phyloP scores from a whole-genome alignment of 2,113 vertebrate genomes.

The Solea senegalensis region DNA sequence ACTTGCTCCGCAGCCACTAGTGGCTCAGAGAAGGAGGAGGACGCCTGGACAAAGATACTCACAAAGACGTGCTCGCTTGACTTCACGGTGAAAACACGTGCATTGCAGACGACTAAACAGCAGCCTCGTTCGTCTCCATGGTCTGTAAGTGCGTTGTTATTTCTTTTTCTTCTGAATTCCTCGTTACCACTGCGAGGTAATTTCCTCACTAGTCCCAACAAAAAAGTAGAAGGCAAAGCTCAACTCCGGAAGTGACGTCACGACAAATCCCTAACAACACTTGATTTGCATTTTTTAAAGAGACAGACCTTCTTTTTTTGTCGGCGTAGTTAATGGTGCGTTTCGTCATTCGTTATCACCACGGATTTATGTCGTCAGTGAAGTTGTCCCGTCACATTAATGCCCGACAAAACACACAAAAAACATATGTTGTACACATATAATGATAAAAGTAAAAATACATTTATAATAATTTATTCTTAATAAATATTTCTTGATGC shows the following conservation, averaged over 20 bases:
- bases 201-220: slow-evolving; percentile 65
- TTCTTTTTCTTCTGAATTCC: not conserved
- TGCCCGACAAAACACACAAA: no score
- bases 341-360: not conserved
- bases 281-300: slow-evolving; percentile 80
- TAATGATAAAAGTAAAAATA: no score
- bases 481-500: no score
- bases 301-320: slow-evolving; percentile 15
- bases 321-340: not conserved
- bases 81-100: slow-evolving; percentile 46
- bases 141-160: not conserved
- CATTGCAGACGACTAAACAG: slow-evolving; percentile 47
- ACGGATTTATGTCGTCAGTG: no score
- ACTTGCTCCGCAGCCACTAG: slow-evolving; percentile 74
- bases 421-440: no score
- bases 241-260: slow-evolving; percentile 79
- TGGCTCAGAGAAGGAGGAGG: slow-evolving; percentile 36
- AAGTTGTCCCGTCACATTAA: no score
- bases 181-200: slow-evolving; percentile 25
- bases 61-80: slow-evolving; percentile 46
- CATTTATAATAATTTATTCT: no score
- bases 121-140: slow-evolving; percentile 15
- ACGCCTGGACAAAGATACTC: slow-evolving; percentile 50
- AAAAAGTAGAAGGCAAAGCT: slow-evolving; percentile 71
- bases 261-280: slow-evolving; percentile 64